Base-by-base conservation (phyloP, 1,140 invertebrate genomes). In the Drosophila subobscura region DNA sequence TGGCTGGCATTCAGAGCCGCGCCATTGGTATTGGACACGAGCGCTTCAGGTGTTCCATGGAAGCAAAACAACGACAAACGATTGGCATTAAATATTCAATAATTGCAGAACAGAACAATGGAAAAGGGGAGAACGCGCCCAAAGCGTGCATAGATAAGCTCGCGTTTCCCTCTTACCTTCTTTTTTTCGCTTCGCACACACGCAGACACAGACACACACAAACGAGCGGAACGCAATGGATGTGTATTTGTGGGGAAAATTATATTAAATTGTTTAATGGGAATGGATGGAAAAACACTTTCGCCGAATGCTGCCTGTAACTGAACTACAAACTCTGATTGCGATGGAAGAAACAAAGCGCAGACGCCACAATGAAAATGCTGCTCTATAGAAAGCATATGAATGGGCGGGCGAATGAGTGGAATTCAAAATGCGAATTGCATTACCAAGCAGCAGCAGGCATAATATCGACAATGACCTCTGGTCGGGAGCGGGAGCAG, bases 21-120 rank as follows among this genome's bases (percentile, higher is more conserved):
- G 16, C 78, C 83, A 75, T 88, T 72, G 68, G 81, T 77, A 71
- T 57, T 58, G 59, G 52, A 68, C 73, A 56, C 77, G 72, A 64
- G 70, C 42, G 40, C 71, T 72, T 50, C 51, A 58, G 50, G 44
- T 72, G 70, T 68, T 29, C 29, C 25, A 27, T 50, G 12, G 40
- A 37, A 44, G 25, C 7, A 68, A 42, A 25, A 40, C 33, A 37
- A 37, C 33, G 33, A 12, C 10, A 37, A 37, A 4, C 33, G 37
- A 40, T 22, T 52, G 59, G 68, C 7, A 49, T 74, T 74, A 74
- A 37, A 75, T 58, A 47, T 67, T 67, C 63, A 63, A 67, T 67
- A 68, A 68, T 55, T 70, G 51, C 3, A 37, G 29, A 5, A 20
- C 16, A 5, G 6, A 33, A 68, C 64, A 55, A 68, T 68, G 61